phyloP scores from a whole-genome alignment of 2,888 invertebrate genomes.

The Cosmorhoe ocellata region DNA sequence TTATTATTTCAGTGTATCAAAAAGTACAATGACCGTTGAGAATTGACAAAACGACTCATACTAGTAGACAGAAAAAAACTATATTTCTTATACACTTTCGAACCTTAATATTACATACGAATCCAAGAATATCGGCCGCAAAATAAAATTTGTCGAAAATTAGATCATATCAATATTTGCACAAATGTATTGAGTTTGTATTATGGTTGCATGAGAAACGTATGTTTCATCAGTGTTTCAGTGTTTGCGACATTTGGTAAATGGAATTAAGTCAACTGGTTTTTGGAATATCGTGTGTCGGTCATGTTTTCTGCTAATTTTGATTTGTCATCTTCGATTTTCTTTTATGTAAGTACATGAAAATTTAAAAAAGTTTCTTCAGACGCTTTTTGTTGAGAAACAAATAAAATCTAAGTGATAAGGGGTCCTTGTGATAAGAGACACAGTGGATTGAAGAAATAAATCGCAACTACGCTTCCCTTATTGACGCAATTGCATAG shows the following conservation, averaged over 20 bases:
- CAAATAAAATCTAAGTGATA: no score
- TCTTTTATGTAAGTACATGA: no score
- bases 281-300: slow-evolving; percentile 29
- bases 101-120: neutral
- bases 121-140: slow-evolving; percentile 15
- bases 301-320: slow-evolving; percentile 26
- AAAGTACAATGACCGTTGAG: slow-evolving; percentile 30
- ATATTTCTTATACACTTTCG: slow-evolving; percentile 7
- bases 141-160: slow-evolving; percentile 36
- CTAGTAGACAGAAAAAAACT: slow-evolving; percentile 15
- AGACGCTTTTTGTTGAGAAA: no score
- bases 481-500: no score
- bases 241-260: slow-evolving; percentile 14
- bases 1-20: slow-evolving; percentile 18
- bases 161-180: slow-evolving; percentile 44
- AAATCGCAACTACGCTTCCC: no score
- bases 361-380: no score
- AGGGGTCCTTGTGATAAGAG: no score
- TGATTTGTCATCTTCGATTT: slow-evolving; percentile 3
- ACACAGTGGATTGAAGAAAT: no score
- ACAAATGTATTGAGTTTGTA: slow-evolving; percentile 40
- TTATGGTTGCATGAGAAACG: slow-evolving; percentile 41
- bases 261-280: slow-evolving; percentile 34
- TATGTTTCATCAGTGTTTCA: slow-evolving; percentile 43
- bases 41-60: slow-evolving; percentile 34